Evolutionary conservation across 1,140 invertebrate genomes (phyloP).

Genomic region (Melanaphis sacchari): DNA sequence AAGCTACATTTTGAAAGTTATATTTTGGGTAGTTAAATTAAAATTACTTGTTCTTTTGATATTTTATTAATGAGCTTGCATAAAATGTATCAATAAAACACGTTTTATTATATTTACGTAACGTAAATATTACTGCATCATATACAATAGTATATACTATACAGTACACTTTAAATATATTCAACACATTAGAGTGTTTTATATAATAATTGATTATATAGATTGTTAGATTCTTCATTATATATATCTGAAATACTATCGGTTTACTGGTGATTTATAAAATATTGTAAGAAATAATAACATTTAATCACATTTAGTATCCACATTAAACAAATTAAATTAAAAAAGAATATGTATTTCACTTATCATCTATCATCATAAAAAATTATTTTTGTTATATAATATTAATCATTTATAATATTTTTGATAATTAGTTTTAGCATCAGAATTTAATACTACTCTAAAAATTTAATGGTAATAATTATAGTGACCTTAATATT

Average conservation of each 20-base stretch:
- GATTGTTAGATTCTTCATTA: not conserved
- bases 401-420: not conserved
- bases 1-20: not conserved
- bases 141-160: not conserved
- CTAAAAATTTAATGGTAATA: too few species aligned
- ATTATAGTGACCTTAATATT: not conserved
- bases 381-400: not conserved
- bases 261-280: not conserved
- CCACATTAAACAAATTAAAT: not conserved
- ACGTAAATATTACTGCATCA: not conserved
- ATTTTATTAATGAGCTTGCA: conserved; percentile 18
- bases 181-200: not conserved
- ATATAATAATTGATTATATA: not conserved
- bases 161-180: not conserved
- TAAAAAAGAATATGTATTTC: not conserved
- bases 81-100: not conserved
- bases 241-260: not conserved
- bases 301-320: not conserved
- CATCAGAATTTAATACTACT: not conserved
- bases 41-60: conserved; percentile 39
- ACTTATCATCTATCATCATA: not conserved
- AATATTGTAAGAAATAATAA: not conserved
- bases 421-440: not conserved
- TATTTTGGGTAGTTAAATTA: not conserved
- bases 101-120: conserved; percentile 17